Base-by-base conservation (phyloP, 2,113 vertebrate species). In the Greenwoodochromis staneri region DNA sequence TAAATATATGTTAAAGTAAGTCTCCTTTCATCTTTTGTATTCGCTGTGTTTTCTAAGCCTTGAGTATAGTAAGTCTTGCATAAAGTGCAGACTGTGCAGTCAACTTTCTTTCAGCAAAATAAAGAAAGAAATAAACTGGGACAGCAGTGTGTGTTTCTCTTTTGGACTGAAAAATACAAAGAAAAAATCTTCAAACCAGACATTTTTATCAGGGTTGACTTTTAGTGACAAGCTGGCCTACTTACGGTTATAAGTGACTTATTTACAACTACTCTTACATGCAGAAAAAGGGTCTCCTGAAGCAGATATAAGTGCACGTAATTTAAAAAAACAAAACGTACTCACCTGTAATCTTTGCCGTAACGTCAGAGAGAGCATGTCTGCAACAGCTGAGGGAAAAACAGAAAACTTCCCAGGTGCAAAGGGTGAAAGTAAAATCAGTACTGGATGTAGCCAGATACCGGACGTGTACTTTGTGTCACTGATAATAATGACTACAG, bases 1-100 rank as follows among this genome's bases (percentile, higher is more conserved):
- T 81, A 91, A 90, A 91, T 24, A 91, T 13, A 66, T 66, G 29
- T 81, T 51, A 29, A 92, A 90, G 53, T 17, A 76, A 84, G 69
- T 38, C 53, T 83, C 53, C 86, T 95, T 92, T 93, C 80, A 94
- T 93, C 91, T 93, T 88, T 42, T 80, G 40, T 59, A 17, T 88
- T 91, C 47, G 16, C 88, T 89, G 34, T 90, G 51, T 87, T 87
- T 86, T 84, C 29, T 66, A 80, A 91, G 83, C 87, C 61, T 69
- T 83, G 69, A 81, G 27, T 82, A 45, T 80, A 87, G 87, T 49
- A 86, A 71, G 53, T 69, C 6, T 87, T 87, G 29, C 59, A 61
- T 85, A 66, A 87, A 83, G 49, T 5, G 2, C 3, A 5, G 9
- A 73, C 12, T 82, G 38, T 12, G 83, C 31, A 66, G 80, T 69